These are phyloP conservation scores for Zygothrica quintamaculata DNA, from an alignment of 2,888 invertebrate genomes.

Conservation along the genomic window DNA sequence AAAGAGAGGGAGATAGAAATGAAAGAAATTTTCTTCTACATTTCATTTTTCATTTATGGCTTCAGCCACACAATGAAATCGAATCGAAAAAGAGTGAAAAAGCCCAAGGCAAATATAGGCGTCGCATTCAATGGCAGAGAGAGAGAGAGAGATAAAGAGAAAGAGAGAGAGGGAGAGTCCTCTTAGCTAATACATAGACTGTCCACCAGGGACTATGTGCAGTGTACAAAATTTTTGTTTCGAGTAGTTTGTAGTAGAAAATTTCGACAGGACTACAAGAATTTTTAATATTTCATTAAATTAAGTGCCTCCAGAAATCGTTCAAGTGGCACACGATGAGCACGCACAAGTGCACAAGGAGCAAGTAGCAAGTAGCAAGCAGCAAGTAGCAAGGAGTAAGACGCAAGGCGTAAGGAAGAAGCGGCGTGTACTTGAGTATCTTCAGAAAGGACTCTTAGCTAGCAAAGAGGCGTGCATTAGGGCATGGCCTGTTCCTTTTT, in stretches of 20 bases:
- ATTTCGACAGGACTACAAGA: constrained; percentile 50
- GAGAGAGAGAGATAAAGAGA: too few relatives aligned
- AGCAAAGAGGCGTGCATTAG: constrained; percentile 5
- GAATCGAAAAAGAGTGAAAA: neutral
- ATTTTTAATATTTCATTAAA: constrained; percentile 85
- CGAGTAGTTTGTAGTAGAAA: constrained; percentile 34
- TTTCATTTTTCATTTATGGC: constrained; percentile 28
- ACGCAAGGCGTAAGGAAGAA: constrained; percentile 1
- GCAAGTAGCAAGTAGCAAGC: neutral
- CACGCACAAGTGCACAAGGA: constrained; percentile 65
- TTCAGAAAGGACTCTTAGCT: neutral
- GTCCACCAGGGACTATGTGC: constrained; percentile 14
- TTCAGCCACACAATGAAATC: too few relatives aligned
- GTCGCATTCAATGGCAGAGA: too few relatives aligned
- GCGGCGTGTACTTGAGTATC: too few relatives aligned
- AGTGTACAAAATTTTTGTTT: constrained; percentile 22
- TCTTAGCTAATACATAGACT: constrained; percentile 10
- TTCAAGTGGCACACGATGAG: constrained; percentile 76
- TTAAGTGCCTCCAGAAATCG: constrained; percentile 81
- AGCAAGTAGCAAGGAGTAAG: neutral
- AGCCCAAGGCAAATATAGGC: constrained; percentile 23
- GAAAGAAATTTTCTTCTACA: constrained; percentile 41
- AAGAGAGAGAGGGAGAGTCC: constrained; percentile 2
- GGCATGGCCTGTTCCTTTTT: constrained; percentile 35
- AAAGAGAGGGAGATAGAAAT: constrained; percentile 3